Evolutionary conservation across 2,113 vertebrate species (phyloP).

Genomic region (Triplophysa rosa): DNA sequence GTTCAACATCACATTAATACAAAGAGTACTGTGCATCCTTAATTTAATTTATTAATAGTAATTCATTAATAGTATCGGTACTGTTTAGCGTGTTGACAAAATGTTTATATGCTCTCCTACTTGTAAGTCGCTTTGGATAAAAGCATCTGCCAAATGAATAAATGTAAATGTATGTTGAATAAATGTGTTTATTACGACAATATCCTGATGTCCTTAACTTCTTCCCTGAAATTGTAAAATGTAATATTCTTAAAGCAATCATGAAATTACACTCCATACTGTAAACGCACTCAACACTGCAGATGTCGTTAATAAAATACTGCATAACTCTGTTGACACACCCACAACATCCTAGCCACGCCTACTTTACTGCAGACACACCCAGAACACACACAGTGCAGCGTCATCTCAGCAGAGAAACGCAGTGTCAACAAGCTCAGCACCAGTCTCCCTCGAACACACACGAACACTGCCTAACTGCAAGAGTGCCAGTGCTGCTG

Average conservation of each 20-base stretch:
- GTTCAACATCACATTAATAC: no score
- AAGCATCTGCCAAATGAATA: no score
- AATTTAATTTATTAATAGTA: neutral
- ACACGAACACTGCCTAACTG: slow-evolving; percentile 37
- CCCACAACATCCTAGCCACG: slow-evolving; percentile 52
- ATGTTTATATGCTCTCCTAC: no score
- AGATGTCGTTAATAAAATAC: slow-evolving; percentile 33
- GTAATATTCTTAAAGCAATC: neutral
- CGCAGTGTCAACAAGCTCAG: slow-evolving; percentile 43
- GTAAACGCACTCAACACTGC: slow-evolving; percentile 43
- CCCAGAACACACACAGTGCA: slow-evolving; percentile 61
- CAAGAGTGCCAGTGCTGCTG: slow-evolving; percentile 50
- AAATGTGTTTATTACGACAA: neutral
- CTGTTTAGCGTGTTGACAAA: no score
- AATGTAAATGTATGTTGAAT: neutral
- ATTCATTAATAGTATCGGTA: no score
- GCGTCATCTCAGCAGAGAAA: slow-evolving; percentile 43
- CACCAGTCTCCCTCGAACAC: slow-evolving; percentile 33
- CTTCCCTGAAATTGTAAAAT: neutral
- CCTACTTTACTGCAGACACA: slow-evolving; percentile 73
- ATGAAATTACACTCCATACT: neutral
- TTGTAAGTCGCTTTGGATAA: no score
- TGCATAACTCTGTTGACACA: slow-evolving; percentile 32
- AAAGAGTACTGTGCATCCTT: neutral
- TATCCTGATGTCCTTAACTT: no score